phyloP scores from a whole-genome alignment of 2,797 vertebrate species.

The Pempheris klunzingeri region DNA sequence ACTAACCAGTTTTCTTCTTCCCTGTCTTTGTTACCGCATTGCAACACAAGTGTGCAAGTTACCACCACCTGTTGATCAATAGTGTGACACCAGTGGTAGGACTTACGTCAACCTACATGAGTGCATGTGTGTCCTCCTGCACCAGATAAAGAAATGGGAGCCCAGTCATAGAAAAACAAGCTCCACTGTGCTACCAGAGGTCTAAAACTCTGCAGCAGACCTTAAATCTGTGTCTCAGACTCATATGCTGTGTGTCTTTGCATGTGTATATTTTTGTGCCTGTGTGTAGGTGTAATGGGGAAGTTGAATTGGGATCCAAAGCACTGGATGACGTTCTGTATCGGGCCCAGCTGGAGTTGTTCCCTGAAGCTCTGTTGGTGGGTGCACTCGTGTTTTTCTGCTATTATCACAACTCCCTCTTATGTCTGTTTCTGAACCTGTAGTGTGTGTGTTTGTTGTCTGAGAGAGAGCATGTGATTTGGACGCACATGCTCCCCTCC shows the following conservation, averaged over 20 bases:
- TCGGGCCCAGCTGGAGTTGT: conserved; percentile 95
- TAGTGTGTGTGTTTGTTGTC: conserved; percentile 13
- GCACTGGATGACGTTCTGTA: conserved; percentile 97
- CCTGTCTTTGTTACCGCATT: not conserved
- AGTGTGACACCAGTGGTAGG: not conserved
- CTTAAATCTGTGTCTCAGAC: not conserved
- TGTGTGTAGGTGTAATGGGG: conserved; percentile 92
- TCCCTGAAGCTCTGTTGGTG: conserved; percentile 98
- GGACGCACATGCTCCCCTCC: conserved; percentile 53
- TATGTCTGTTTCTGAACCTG: conserved; percentile 15
- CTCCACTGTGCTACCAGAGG: not conserved
- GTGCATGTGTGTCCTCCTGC: not conserved
- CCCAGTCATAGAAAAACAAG: not conserved
- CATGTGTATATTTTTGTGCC: conserved; percentile 20
- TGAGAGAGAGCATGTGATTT: conserved; percentile 53
- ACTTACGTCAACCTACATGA: not conserved
- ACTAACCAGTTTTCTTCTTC: not conserved
- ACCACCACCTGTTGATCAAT: not conserved
- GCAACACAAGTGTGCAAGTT: not conserved
- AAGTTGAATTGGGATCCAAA: conserved; percentile 94
- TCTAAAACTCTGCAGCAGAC: not conserved
- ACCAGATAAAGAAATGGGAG: not conserved
- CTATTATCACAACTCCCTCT: not conserved
- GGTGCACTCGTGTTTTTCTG: conserved; percentile 65
- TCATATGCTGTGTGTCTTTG: conserved; percentile 1